Base-by-base conservation (phyloP, 1,140 invertebrate species). In the Polyergus mexicanus region DNA sequence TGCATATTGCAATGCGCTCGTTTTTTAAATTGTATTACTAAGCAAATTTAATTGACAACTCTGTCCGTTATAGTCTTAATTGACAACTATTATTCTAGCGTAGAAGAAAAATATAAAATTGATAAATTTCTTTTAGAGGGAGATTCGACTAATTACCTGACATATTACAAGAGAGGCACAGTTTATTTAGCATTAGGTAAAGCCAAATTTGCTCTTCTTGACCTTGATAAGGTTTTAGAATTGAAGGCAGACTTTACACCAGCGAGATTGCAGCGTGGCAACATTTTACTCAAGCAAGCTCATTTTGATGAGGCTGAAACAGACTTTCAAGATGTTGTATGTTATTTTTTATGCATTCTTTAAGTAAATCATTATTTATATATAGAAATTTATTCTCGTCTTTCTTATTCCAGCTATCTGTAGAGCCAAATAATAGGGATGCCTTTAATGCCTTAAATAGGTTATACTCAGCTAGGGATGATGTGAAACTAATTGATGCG, bases 121-220 rank as follows among this genome's bases (percentile, higher is more conserved):
- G 3, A 65, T 3, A 32, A 10, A 13, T 38, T 75, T 80, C 4
- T 96, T 96, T 6, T 94, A 99, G 99, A 99, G 95, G 98, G 98
- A 22, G 99, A 99, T 96, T 98, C 99, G 47, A 96, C 96, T 75
- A 99, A 99, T 95, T 99, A 99, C 95, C 96, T 99, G 92, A 99
- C 98, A 77, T 99, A 98, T 92, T 99, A 98, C 92, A 98, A 98
- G 94, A 96, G 99, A 92, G 99, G 99, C 16, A 99, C 99, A 10
- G 98, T 99, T 0, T 99, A 99, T 94, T 96, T 99, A 93, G 99
- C 99, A 11, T 95, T 99, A 86, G 99, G 99, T 44, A 99, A 99
- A 96, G 97, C 99, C 0, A 99, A 98, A 92, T 97, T 99, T 92
- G 99, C 99, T 10, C 95, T 99, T 16, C 96, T 97, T 91, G 99